Base-by-base conservation (phyloP, 2,113 vertebrate genomes). In the Lathamus discolor region DNA sequence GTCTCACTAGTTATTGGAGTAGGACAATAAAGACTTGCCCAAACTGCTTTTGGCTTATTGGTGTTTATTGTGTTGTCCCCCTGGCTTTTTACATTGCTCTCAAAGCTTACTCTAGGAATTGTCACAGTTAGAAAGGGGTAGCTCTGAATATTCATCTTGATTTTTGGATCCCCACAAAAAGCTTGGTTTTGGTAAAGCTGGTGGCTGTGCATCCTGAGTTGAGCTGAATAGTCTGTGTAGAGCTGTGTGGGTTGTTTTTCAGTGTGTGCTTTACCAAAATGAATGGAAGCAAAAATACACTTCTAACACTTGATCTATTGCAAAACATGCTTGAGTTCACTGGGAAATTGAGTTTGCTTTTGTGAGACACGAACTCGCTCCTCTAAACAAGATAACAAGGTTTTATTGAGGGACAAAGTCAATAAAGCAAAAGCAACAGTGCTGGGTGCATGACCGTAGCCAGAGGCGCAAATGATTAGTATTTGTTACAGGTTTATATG, bases 21-120 rank as follows among this genome's bases (percentile, higher is more conserved):
- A 91, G 74, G 78, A 84, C 37, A 95, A 75, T 95, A 92, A 94
- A 95, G 59, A 83, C 31, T 76, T 92, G 62, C 52, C 84, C 52
- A 37, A 82, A 87, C 48, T 79, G 51, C 54, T 87, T 70, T 31
- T 44, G 66, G 44, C 23, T 91, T 73, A 11, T 39, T n/a, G 17
- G 11, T 41, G 51, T 23, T 61, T 35, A 13, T 59, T 7, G 4
- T 13, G 41, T 15, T 3, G 1, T 5, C 0, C 0, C 2, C 17
- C 13, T 31, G 63, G 20, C 46, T 62, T 74, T 80, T 90, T 62
- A 9, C 7, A 2, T 54, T 49, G 64, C 37, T 81, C 28, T 86
- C 12, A n/a, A 61, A 70, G 63, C 23, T 88, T 51, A 8, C 19
- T 72, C 28, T 52, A 2, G 43, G 15, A 44, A 70, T 73, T 37